These are phyloP conservation scores for Puntigrus tetrazona DNA, from an alignment of 2,113 vertebrate species.

Conservation along the genomic window DNA sequence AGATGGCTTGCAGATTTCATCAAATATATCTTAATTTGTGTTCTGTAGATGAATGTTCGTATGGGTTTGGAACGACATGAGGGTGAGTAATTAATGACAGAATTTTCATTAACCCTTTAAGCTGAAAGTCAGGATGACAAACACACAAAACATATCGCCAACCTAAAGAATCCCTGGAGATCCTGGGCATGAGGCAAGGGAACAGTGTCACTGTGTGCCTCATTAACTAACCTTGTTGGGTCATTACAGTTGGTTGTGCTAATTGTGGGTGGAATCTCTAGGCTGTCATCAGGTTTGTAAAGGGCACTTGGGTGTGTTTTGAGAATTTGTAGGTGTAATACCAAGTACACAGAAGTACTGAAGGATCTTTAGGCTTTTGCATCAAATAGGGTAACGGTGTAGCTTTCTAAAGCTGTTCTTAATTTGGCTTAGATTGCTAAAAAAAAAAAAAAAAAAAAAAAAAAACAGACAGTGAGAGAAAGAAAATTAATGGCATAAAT, in stretches of 20 bases:
- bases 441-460: neutral
- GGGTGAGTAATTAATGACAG: no score
- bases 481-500: slow-evolving; percentile 2
- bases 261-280: slow-evolving; percentile 20
- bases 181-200: neutral
- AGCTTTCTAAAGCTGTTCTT: neutral
- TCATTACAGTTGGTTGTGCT: slow-evolving; percentile 5
- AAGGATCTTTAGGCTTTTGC: neutral
- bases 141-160: neutral
- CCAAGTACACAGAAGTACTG: neutral
- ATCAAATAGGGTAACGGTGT: neutral
- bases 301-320: slow-evolving; percentile 16
- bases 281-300: slow-evolving; percentile 18
- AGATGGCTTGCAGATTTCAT: no score
- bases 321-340: neutral
- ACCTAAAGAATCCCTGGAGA: neutral
- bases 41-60: no score
- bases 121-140: slow-evolving; percentile 24
- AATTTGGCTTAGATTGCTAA: neutral
- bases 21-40: no score
- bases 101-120: no score
- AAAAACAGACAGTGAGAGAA: neutral
- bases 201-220: neutral
- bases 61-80: no score
- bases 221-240: slow-evolving; percentile 4